Evolutionary conservation across 2,113 vertebrate species (phyloP).

Genomic region (rat (Rattus norvegicus)): GRCr8 NC_086028.1:48500501-48501000

Average conservation of each 20-base stretch:
- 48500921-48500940: background rate
- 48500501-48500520: background rate
- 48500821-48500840: conserved; percentile 36
- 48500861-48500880: background rate
- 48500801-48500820: background rate
- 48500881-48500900: conserved; percentile 7
- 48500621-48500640: background rate
- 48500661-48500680: background rate
- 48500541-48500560: background rate
- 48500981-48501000: background rate
- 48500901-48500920: background rate
- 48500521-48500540: background rate
- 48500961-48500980: background rate
- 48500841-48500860: background rate
- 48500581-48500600: background rate
- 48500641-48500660: background rate
- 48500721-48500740: conserved; percentile 41
- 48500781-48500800: background rate
- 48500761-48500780: background rate
- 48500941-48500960: background rate
- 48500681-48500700: background rate
- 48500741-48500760: background rate
- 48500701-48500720: background rate
- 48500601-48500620: background rate
- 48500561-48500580: background rate